Evolutionary conservation across 2,113 vertebrate genomes (phyloP).

Genomic region (Myotis lucifugus): DNA sequence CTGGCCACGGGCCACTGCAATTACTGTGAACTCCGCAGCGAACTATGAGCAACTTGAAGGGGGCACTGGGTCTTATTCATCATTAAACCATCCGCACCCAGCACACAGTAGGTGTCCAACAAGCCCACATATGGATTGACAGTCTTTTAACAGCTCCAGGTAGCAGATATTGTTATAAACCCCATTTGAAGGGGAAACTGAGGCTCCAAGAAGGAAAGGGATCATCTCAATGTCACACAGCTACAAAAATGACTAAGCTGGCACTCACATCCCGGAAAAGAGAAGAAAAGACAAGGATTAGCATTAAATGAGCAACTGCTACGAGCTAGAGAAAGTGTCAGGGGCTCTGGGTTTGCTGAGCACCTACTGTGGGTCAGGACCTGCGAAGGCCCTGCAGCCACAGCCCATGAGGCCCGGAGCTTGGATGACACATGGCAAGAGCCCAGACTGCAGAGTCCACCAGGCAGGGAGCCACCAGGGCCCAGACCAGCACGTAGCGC

Average conservation of each 20-base stretch:
- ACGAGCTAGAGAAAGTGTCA: background rate
- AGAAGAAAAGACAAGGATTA: background rate
- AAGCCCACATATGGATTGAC: no score
- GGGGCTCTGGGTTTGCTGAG: rapidly evolving
- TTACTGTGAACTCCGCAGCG: background rate
- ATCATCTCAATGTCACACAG: background rate
- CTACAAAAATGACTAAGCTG: background rate
- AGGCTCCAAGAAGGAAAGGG: background rate
- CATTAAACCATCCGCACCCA: background rate
- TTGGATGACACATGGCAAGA: rapidly evolving
- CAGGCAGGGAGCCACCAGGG: background rate
- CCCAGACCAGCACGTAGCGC: background rate
- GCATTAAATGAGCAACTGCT: background rate
- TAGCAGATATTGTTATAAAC: background rate
- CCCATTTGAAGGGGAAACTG: constrained; percentile 13
- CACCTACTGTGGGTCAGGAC: no score
- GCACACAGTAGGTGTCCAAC: background rate
- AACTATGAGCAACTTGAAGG: rapidly evolving
- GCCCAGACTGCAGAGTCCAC: rapidly evolving
- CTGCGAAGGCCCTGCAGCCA: rapidly evolving
- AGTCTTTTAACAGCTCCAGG: background rate
- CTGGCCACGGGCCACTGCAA: rapidly evolving
- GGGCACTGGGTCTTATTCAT: background rate
- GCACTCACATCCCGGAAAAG: background rate
- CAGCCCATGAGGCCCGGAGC: background rate